phyloP scores from a whole-genome alignment of 2,797 vertebrate species.

The Setipinna tenuifilis region DNA sequence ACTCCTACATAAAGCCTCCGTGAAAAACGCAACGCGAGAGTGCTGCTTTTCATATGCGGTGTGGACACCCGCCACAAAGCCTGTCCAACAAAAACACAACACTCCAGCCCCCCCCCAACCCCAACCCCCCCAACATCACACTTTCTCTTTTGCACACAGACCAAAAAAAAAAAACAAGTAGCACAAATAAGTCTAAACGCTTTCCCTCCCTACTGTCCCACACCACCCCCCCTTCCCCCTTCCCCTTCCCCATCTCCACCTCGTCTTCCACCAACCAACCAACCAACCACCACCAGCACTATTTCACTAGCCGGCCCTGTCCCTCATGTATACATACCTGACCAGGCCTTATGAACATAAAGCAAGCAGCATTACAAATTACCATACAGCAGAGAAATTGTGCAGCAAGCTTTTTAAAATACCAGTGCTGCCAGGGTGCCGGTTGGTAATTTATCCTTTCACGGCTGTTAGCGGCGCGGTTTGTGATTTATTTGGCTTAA shows the following conservation, averaged over 20 bases:
- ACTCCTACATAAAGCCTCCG: neutral
- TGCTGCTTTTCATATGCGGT: neutral
- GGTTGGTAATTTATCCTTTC: conserved; percentile 95
- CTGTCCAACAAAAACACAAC: conserved; percentile 18
- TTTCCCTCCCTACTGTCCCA: neutral
- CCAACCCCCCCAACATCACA: conserved; percentile 25
- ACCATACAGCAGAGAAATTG: conserved; percentile 86
- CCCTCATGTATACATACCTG: conserved; percentile 63
- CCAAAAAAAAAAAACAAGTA: no score
- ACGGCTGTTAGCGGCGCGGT: conserved; percentile 84
- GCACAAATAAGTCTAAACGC: no score
- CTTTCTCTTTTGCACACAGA: no score
- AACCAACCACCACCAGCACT: neutral
- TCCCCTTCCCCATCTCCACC: conserved; percentile 2
- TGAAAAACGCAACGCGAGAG: neutral
- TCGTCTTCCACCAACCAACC: conserved; percentile 26
- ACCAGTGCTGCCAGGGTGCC: conserved; percentile 93
- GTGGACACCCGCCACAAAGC: neutral
- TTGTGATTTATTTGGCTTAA: conserved; percentile 96
- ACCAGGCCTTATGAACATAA: conserved; percentile 69
- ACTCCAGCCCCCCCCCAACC: conserved; percentile 58
- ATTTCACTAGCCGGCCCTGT: neutral
- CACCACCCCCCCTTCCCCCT: neutral
- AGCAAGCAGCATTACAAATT: conserved; percentile 84
- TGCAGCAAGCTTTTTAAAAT: conserved; percentile 98